Evolutionary conservation across 1,140 invertebrate genomes (phyloP).

Genomic region (Argopecten irradians): DNA sequence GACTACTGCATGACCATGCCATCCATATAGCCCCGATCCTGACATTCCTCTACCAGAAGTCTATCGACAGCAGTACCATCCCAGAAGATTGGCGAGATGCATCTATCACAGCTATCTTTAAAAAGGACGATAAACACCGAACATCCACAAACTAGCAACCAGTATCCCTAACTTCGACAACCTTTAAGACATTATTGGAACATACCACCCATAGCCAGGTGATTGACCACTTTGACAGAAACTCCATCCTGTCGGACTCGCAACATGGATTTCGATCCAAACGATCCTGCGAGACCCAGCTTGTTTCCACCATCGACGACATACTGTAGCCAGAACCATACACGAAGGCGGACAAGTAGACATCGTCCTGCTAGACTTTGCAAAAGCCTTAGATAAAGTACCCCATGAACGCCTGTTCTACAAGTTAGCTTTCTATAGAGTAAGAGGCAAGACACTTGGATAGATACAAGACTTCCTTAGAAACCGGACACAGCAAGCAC

Average conservation of each 20-base stretch:
- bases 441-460: background rate
- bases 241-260: constrained; percentile 27
- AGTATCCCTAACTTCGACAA: constrained; percentile 34
- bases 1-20: too few relatives aligned
- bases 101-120: constrained; percentile 34
- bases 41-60: constrained; percentile 11
- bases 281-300: constrained; percentile 40
- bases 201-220: constrained; percentile 28
- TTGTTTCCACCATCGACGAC: constrained; percentile 29
- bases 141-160: constrained; percentile 32
- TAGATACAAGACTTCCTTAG: constrained; percentile 51
- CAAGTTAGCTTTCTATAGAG: constrained; percentile 30
- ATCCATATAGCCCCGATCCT: background rate
- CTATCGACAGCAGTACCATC: constrained; percentile 23
- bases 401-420: constrained; percentile 29
- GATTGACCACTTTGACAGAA: constrained; percentile 36
- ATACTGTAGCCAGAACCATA: constrained; percentile 22
- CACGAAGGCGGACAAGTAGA: constrained; percentile 13
- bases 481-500: constrained; percentile 52
- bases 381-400: constrained; percentile 35
- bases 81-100: too few relatives aligned
- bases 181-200: constrained; percentile 37
- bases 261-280: constrained; percentile 42
- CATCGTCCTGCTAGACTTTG: constrained; percentile 19
- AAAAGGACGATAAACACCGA: constrained; percentile 33